Evolutionary conservation across 2,888 invertebrate species (phyloP).

Genomic region (Rosalia funebris): DNA sequence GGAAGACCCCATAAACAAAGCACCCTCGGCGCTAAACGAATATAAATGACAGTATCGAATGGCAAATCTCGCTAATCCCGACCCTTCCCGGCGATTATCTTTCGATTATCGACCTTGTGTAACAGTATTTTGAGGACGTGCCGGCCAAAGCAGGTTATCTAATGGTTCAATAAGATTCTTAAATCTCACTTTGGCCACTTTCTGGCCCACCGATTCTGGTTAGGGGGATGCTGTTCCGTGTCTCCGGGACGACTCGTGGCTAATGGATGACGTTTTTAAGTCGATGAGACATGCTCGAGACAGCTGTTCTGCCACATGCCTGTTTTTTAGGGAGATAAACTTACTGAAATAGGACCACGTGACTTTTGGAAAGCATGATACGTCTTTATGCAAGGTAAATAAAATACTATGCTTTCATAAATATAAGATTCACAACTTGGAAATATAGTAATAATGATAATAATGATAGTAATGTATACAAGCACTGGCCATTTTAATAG

Average conservation of each 20-base stretch:
- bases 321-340: constrained; percentile 26
- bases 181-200: constrained; percentile 62
- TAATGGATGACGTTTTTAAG: constrained; percentile 49
- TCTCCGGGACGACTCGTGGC: constrained; percentile 37
- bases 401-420: too few relatives aligned
- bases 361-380: too few relatives aligned
- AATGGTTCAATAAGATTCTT: constrained; percentile 60
- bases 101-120: constrained; percentile 59
- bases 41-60: constrained; percentile 63
- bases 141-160: constrained; percentile 41
- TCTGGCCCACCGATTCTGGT: constrained; percentile 54
- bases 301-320: constrained; percentile 33
- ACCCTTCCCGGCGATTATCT: constrained; percentile 58
- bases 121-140: constrained; percentile 42
- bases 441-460: too few relatives aligned
- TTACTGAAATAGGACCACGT: neutral
- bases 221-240: constrained; percentile 42
- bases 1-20: constrained; percentile 47
- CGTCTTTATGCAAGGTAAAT: too few relatives aligned
- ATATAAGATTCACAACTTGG: too few relatives aligned
- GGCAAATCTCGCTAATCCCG: constrained; percentile 62
- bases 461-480: too few relatives aligned
- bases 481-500: too few relatives aligned
- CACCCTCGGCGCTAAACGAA: constrained; percentile 57
- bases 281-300: constrained; percentile 37